phyloP scores from a whole-genome alignment of 2,113 vertebrate species.

The Grammomys dolichurus region DNA sequence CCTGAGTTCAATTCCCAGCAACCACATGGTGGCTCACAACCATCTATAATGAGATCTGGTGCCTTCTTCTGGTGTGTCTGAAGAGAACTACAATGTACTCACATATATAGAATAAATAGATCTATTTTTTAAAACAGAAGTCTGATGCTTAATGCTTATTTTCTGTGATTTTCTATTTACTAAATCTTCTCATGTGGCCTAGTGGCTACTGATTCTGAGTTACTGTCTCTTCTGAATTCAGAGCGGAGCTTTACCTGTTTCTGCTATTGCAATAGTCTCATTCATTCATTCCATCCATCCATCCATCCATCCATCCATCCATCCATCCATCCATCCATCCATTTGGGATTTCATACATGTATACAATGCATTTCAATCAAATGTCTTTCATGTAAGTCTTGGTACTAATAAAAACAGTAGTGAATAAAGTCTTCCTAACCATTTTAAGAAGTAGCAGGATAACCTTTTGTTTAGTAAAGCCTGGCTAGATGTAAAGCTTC shows the following conservation, averaged over 20 bases:
- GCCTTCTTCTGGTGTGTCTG: too few relatives aligned
- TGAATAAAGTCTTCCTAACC: constrained; percentile 11
- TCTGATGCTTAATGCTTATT: background rate
- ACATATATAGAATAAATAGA: too few relatives aligned
- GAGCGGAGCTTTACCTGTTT: background rate
- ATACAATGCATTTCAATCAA: background rate
- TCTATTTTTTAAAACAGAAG: too few relatives aligned
- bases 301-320: too few relatives aligned
- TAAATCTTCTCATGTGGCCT: too few relatives aligned
- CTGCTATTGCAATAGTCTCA: background rate
- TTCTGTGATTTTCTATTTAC: background rate
- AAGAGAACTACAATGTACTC: too few relatives aligned
- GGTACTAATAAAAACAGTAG: background rate
- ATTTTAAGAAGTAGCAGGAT: background rate
- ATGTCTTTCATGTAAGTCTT: background rate
- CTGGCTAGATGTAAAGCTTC: background rate
- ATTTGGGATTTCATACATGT: background rate
- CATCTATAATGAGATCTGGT: too few relatives aligned
- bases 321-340: too few relatives aligned
- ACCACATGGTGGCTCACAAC: too few relatives aligned
- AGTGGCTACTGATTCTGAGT: background rate
- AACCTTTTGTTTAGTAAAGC: constrained; percentile 6
- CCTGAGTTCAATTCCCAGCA: too few relatives aligned
- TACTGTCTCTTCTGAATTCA: background rate
- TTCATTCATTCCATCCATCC: too few relatives aligned